A percentile compares a stretch with the other conserved stretches of the same genome.
Conservation (phyloP, 1,140 invertebrate genomes). For the Procambarus virginalis region DNA sequence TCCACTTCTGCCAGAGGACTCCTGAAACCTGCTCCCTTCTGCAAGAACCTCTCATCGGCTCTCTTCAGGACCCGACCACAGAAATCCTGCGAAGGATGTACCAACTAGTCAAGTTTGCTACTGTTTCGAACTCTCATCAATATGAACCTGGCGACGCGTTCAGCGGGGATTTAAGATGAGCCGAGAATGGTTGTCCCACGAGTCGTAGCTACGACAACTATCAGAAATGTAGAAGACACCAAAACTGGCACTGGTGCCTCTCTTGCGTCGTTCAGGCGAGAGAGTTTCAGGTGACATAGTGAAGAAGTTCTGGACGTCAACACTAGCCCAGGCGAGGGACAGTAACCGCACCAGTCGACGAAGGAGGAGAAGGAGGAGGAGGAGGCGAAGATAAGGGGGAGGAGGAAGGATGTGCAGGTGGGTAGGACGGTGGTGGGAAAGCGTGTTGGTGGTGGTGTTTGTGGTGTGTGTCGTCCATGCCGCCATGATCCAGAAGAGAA, state of each 20-base stretch:
- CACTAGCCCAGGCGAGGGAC: not conserved
- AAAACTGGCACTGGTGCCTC: not conserved
- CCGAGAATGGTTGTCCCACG: too few relatives aligned
- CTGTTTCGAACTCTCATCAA: not conserved
- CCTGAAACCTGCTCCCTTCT: too few relatives aligned
- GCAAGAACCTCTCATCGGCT: too few relatives aligned
- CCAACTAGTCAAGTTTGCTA: too few relatives aligned
- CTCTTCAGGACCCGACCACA: too few relatives aligned
- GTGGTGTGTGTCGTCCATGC: not conserved
- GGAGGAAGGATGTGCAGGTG: not conserved
- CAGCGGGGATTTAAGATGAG: not conserved
- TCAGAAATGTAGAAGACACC: not conserved
- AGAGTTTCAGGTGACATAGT: not conserved
- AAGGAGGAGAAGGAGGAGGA: not conserved
- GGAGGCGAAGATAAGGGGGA: not conserved
- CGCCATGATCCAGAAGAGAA: conserved; percentile 36
- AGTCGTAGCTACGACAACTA: not conserved
- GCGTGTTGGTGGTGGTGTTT: conserved; percentile 7
- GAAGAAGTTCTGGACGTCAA: not conserved
- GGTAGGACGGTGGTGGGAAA: not conserved
- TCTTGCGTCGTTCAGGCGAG: not conserved
- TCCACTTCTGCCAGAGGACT: too few relatives aligned
- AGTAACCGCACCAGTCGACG: not conserved
- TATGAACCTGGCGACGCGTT: not conserved
- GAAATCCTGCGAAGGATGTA: too few relatives aligned